Evolutionary conservation across 2,113 vertebrate genomes (phyloP).

Genomic region (Tupaia tana): DNA sequence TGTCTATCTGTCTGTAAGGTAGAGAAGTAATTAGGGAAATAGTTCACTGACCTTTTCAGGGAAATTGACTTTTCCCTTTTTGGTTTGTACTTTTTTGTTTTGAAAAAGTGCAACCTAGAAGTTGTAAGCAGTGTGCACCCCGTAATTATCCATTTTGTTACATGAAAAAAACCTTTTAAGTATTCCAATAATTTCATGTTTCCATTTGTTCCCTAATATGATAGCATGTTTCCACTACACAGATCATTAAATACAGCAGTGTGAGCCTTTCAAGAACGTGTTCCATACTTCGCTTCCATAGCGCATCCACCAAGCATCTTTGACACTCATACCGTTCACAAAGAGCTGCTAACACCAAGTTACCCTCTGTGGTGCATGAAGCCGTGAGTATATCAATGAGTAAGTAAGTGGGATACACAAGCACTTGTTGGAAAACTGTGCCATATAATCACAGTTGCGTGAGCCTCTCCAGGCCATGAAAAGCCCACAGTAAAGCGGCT

Average conservation of each 20-base stretch:
- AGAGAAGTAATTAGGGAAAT: background rate
- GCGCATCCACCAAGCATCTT: background rate
- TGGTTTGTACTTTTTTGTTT: background rate
- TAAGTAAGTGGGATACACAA: background rate
- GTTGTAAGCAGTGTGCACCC: background rate
- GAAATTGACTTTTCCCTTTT: background rate
- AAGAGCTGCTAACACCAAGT: background rate
- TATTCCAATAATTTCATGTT: background rate
- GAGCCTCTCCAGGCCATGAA: background rate
- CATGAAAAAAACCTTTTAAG: background rate
- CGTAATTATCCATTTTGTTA: background rate
- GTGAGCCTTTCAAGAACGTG: background rate
- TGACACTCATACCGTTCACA: too few species aligned
- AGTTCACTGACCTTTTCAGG: background rate
- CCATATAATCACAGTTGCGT: background rate
- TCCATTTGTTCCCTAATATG: background rate
- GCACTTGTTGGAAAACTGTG: background rate
- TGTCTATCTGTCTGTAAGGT: background rate
- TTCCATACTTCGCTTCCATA: background rate
- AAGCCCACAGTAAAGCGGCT: background rate
- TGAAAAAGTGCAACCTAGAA: background rate
- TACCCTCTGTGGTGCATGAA: fast-evolving
- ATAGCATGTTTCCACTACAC: background rate
- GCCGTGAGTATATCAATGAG: background rate
- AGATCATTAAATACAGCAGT: background rate